phyloP scores from a whole-genome alignment of 2,113 vertebrate species.

The Leptosomus discolor region DNA sequence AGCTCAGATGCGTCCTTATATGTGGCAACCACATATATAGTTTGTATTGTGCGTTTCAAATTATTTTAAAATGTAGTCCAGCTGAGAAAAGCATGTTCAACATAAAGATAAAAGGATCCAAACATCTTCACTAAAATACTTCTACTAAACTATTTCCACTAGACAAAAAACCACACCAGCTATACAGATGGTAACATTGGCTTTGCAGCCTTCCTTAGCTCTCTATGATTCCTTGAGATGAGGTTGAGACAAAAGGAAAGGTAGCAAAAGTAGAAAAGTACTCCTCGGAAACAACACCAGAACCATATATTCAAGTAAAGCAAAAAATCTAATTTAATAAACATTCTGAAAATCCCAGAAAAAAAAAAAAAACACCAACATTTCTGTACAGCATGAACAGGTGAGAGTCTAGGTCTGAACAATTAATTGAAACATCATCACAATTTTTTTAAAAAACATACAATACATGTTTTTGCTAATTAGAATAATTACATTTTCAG shows the following conservation, averaged over 20 bases:
- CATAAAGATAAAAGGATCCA: neutral
- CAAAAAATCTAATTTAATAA: neutral
- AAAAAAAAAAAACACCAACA: accelerated
- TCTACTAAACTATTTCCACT: neutral
- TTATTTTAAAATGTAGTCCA: neutral
- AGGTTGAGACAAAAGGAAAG: neutral
- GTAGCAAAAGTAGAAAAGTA: neutral
- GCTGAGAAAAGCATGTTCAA: neutral
- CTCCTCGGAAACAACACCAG: neutral
- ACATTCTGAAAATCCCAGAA: neutral
- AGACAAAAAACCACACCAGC: neutral
- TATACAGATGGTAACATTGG: neutral
- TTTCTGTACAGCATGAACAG: neutral
- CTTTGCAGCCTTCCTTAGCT: neutral
- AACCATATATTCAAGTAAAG: neutral
- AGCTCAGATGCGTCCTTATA: neutral
- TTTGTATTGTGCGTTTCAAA: accelerated
- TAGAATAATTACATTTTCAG: neutral
- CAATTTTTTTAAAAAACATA: neutral
- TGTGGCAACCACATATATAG: neutral
- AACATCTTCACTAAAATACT: neutral
- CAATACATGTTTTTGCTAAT: neutral
- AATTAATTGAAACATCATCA: neutral
- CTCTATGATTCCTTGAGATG: neutral
- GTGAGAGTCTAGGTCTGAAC: neutral